Evolutionary conservation across 2,113 vertebrate species (phyloP).

Genomic region (Aviceda subcristata): DNA sequence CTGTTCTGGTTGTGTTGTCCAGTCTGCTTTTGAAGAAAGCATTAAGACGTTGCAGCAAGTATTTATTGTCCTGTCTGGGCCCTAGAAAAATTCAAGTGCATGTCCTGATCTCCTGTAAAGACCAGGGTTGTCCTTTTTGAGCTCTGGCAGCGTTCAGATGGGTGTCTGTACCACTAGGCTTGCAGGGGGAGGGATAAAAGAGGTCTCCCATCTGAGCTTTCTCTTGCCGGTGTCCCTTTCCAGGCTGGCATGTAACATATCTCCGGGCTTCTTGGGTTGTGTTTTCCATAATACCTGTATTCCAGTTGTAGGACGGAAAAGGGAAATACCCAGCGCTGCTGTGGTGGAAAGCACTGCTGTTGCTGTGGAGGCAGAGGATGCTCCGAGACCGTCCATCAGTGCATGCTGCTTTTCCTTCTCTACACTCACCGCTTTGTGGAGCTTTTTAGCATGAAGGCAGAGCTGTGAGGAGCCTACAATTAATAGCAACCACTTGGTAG

Average conservation of each 20-base stretch:
- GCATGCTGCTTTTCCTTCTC: neutral
- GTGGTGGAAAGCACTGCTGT: neutral
- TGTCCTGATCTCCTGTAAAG: neutral
- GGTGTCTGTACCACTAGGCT: neutral
- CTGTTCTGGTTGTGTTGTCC: neutral
- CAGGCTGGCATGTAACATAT: accelerated
- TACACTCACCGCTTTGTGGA: neutral
- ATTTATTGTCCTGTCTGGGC: neutral
- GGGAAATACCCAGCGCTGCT: neutral
- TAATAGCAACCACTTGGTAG: neutral
- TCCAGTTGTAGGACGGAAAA: neutral
- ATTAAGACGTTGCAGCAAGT: neutral
- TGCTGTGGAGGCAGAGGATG: neutral
- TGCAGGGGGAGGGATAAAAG: neutral
- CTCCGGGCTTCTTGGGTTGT: neutral
- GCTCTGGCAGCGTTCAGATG: neutral
- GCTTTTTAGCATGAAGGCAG: neutral
- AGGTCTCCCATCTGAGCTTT: neutral
- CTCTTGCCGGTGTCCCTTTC: neutral
- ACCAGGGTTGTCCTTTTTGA: neutral
- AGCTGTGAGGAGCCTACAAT: neutral
- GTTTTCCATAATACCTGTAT: neutral
- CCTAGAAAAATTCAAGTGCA: neutral
- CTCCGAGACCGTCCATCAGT: neutral
- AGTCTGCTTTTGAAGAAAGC: neutral